A percentile compares a stretch with the other conserved stretches of the same genome.
These are phyloP conservation scores for Stenoptilia bipunctidactyla DNA, from an alignment of 2,888 invertebrate species.

Conservation along the genomic window DNA sequence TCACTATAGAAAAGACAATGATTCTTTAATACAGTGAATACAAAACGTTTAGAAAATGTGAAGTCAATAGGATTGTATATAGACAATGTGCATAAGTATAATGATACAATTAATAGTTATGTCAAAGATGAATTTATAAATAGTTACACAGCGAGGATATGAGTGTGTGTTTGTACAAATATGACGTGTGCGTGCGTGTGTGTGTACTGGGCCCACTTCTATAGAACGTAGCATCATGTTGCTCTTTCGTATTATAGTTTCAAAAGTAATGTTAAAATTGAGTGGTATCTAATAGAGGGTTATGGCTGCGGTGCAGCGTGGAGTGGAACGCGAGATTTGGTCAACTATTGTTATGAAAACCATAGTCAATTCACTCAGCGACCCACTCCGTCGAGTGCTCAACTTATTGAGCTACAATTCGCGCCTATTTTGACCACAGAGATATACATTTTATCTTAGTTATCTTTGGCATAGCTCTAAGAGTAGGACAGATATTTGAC, in stretches of 20 bases:
- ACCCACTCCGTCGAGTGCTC: too few species aligned
- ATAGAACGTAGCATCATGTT: too few species aligned
- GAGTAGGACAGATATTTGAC: conserved; percentile 30
- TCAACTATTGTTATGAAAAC: too few species aligned
- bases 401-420: too few species aligned
- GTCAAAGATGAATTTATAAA: conserved; percentile 21
- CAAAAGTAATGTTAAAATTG: too few species aligned
- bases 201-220: background rate
- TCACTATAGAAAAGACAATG: conserved; percentile 26
- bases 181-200: conserved; percentile 21
- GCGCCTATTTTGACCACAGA: too few species aligned
- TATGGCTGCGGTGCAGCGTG: too few species aligned
- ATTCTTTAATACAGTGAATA: conserved; percentile 28
- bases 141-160: conserved; percentile 29
- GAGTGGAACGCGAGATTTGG: too few species aligned
- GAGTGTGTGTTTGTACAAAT: conserved; percentile 20
- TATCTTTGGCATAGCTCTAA: conserved; percentile 13
- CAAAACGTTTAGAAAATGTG: conserved; percentile 36
- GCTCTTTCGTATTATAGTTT: too few species aligned
- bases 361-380: too few species aligned
- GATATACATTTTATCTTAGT: background rate
- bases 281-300: too few species aligned
- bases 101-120: conserved; percentile 32
- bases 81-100: conserved; percentile 40
- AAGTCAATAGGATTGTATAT: conserved; percentile 46